Base-by-base conservation (phyloP, 2,888 invertebrate species). In the Lasioglossum vierecki region DNA sequence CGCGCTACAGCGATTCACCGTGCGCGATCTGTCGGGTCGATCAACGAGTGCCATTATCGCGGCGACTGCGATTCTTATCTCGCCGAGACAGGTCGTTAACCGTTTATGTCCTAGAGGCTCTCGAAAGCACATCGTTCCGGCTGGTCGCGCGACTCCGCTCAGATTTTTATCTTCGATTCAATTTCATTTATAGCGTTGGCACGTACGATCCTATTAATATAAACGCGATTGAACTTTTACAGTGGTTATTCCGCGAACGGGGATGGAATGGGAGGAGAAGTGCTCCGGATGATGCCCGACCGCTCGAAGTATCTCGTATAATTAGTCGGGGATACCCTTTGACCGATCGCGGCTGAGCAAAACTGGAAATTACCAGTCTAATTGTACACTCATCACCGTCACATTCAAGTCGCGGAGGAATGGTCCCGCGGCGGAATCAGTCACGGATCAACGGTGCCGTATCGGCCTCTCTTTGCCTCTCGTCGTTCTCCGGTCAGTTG, bases 311-410 rank as follows among this genome's bases (percentile, higher is more conserved):
- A 35, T 82, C 82, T 82, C 41, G 66, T 84, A 84, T 84, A 84
- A 84, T 84, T 84, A 84, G 77, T 44, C 74, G 82, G 41, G 77
- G 35, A 53, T 73, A 41, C 70, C 77, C 74, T 84, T 82, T 84
- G 78, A 70, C 70, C 41, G 41, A 70, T 60, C 66, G 66, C 39
- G 30, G 30, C 72, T 49, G 18, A 11, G 30, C 15, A 68, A 74
- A 77, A 71, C 66, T 80, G 49, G 72, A 30, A 66, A 80, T 80
- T 41, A 66, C 80, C 46, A 39, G 76, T 73, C 46, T 79, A 68
- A 79, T 79, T 73, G 79, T 35, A 41, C 39, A 13, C 8, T 8
- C 22, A 46, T 35, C 75, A 63, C 57, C 30, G 49, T 81, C 57
- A 68, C 18, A 66, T 76, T 30, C 18, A 39, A 57, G 53, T 46